Base-by-base conservation (phyloP, 2,888 invertebrate species). In the Apeira syringaria region DNA sequence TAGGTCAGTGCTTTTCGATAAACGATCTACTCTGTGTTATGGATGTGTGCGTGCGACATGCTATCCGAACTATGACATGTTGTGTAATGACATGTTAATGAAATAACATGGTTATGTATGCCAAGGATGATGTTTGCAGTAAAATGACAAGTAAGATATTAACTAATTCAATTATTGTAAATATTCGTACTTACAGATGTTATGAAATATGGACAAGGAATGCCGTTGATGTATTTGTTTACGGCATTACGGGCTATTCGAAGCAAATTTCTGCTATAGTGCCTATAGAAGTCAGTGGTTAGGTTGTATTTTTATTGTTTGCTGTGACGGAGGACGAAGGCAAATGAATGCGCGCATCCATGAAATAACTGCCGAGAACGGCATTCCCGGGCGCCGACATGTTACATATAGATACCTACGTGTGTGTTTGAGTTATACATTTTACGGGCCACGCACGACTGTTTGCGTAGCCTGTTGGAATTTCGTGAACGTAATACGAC, bases 381-480 rank as follows among this genome's bases (percentile, higher is more conserved):
- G 64, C 80, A 81, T 83, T 81, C 80, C 74, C 74, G 74, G 61
- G 70, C 65, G 66, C 59, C 65, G 53, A 54, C 53, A 61, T 67
- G 68, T 68, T 58, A 68, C 35, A 43, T 57, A 55, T 44, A 33
- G 27, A 62, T 20, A 20, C 4, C 1, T 6, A 5, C 20, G 65
- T 54, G 50, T 61, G 51, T 76, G 70, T 81, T 79, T 82, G 74
- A 70, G 71, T 78, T 80, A 81, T 82, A 81, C 62, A 80, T 80
- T 79, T 78, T 66, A 80, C 71, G 74, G 68, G 66, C 64, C 66
- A 67, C 68, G 76, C 59, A 74, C 74, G 71, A 75, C 70, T 82
- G 84, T 84, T 81, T 83, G 76, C 71, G 61, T 67, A 75, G 73
- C 54, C 60, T 58, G 64, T 56, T 65, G 75, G 81, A 81, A 78